phyloP scores from a whole-genome alignment of 2,113 vertebrate genomes.

The Chaenogobius annularis region DNA sequence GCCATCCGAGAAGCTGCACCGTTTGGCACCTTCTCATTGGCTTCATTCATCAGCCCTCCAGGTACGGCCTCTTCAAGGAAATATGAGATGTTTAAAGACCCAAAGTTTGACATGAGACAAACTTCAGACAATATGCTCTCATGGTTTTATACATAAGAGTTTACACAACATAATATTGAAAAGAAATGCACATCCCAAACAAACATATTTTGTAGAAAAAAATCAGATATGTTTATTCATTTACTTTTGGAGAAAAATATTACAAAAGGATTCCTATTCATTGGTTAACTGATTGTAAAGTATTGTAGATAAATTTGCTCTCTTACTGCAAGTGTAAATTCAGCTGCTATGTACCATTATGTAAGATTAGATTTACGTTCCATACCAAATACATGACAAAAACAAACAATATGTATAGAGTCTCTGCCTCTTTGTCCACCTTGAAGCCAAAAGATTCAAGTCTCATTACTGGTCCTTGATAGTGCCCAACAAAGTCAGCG shows the following conservation, averaged over 20 bases:
- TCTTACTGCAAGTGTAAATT: constrained; percentile 66
- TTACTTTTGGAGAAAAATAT: constrained; percentile 67
- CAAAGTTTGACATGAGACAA: not conserved
- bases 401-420: constrained; percentile 62
- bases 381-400: constrained; percentile 68
- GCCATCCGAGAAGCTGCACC: constrained; percentile 1
- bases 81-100: not conserved
- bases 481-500: constrained; percentile 65
- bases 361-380: constrained; percentile 49
- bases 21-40: constrained; percentile 8
- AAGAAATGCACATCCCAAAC: constrained; percentile 34
- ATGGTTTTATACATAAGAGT: not conserved
- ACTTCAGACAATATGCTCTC: not conserved
- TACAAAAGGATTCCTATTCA: constrained; percentile 71
- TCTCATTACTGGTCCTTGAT: constrained; percentile 36
- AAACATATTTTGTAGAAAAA: constrained; percentile 62
- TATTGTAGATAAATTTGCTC: constrained; percentile 50
- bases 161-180: not conserved
- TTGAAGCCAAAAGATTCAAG: constrained; percentile 54
- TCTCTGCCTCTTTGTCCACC: constrained; percentile 59
- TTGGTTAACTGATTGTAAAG: constrained; percentile 67
- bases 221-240: constrained; percentile 76
- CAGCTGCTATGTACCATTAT: constrained; percentile 62
- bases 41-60: constrained; percentile 2
- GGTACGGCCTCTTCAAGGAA: constrained; percentile 6